Conservation (phyloP, 2,113 vertebrate species). For the Brachypodius melanocephalos region DNA sequence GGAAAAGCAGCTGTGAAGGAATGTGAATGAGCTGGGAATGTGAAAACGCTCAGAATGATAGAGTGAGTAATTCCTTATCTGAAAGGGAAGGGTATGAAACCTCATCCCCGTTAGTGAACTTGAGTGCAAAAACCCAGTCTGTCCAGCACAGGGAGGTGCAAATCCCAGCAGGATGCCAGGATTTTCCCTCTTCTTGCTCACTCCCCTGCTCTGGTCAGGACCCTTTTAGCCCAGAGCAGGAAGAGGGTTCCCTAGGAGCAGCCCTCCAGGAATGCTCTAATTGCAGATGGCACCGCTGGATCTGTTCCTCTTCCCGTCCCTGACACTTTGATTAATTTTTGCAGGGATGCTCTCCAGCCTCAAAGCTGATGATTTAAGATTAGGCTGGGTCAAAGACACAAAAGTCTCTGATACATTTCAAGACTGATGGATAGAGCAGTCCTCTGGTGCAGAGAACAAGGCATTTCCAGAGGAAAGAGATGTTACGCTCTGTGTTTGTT, state of each 20-base stretch:
- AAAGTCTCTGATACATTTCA: neutral
- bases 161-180: neutral
- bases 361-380: neutral
- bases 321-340: slow-evolving; percentile 24
- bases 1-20: neutral
- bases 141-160: neutral
- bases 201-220: neutral
- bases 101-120: neutral
- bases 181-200: neutral
- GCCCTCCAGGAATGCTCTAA: neutral
- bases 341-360: neutral
- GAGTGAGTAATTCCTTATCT: neutral
- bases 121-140: fast-evolving
- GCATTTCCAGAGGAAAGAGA: neutral
- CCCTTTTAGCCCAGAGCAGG: neutral
- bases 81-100: neutral
- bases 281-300: neutral
- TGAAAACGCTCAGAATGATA: neutral
- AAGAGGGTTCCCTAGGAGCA: neutral
- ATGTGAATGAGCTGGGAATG: neutral
- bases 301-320: neutral
- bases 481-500: neutral
- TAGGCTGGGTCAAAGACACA: neutral
- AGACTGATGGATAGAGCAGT: neutral
- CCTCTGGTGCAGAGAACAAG: neutral